A percentile compares a stretch with the other conserved stretches of the same genome.
phyloP scores from a whole-genome alignment of 1,140 invertebrate species.

The Brachionus asplanchnoidis region DNA sequence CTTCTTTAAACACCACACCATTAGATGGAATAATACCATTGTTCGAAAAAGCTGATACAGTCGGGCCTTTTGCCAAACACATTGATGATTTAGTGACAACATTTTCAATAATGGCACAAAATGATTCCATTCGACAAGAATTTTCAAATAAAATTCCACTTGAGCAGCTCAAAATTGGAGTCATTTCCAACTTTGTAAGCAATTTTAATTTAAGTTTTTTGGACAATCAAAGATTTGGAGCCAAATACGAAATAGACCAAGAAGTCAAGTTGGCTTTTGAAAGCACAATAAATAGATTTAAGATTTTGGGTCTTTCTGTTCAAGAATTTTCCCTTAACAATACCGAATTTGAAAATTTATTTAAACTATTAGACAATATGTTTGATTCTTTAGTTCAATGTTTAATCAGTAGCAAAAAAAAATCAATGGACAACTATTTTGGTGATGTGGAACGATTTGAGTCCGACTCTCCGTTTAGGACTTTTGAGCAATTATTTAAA shows the following conservation, averaged over 20 bases:
- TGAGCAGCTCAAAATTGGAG: not conserved
- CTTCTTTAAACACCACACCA: not conserved
- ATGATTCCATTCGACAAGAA: not conserved
- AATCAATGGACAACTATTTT: not conserved
- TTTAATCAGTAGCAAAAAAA: not conserved
- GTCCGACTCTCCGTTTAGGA: not conserved
- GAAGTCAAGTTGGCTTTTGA: not conserved
- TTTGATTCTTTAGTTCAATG: not conserved
- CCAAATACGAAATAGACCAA: not conserved
- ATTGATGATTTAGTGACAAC: not conserved
- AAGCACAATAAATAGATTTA: not conserved
- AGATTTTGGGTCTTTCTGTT: not conserved
- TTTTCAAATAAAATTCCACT: not conserved
- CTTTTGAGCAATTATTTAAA: constrained; percentile 2
- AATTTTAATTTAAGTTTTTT: not conserved
- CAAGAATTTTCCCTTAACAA: not conserved
- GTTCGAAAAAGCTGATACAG: not conserved
- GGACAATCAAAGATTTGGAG: not conserved
- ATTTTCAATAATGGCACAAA: not conserved
- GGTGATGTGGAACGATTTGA: not conserved
- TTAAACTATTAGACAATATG: not conserved
- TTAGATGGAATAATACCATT: constrained; percentile 2
- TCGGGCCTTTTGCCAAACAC: not conserved
- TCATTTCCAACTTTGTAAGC: not conserved
- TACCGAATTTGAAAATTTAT: not conserved